Evolutionary conservation across 1,140 invertebrate genomes (phyloP).

Genomic region (Parasteatoda tepidariorum): DNA sequence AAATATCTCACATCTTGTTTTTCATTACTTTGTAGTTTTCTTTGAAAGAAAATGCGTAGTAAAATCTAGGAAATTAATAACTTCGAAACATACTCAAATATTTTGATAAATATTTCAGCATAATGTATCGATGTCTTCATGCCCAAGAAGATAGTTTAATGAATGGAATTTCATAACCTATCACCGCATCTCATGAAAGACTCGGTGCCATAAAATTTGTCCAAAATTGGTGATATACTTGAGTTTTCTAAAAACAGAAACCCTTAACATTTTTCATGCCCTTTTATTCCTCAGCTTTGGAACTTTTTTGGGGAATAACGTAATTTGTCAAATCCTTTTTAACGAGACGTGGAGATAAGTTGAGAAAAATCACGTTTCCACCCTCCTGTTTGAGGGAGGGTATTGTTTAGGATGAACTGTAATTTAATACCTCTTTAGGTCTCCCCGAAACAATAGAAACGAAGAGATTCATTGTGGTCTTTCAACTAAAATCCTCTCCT

Average conservation of each 20-base stretch:
- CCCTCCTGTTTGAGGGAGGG: background rate
- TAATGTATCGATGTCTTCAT: too few relatives aligned
- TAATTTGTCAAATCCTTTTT: slow-evolving; percentile 24
- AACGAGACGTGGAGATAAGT: slow-evolving; percentile 11
- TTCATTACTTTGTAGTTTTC: too few relatives aligned
- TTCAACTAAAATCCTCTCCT: background rate
- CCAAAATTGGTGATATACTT: background rate
- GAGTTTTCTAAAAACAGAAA: background rate
- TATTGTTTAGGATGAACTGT: background rate
- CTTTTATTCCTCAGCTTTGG: background rate
- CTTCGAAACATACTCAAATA: too few relatives aligned
- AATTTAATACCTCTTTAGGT: slow-evolving; percentile 18
- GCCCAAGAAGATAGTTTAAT: background rate
- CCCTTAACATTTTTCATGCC: background rate
- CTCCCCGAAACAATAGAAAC: background rate
- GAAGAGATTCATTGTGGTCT: background rate
- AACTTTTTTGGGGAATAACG: background rate
- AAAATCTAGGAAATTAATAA: too few relatives aligned
- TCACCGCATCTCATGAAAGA: background rate
- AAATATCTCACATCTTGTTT: too few relatives aligned
- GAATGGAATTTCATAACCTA: background rate
- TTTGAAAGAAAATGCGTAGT: too few relatives aligned
- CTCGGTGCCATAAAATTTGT: background rate
- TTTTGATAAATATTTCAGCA: too few relatives aligned
- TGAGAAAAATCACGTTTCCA: background rate